Conservation (phyloP, 2,888 invertebrate genomes). For the Drosophila picticornis region DNA sequence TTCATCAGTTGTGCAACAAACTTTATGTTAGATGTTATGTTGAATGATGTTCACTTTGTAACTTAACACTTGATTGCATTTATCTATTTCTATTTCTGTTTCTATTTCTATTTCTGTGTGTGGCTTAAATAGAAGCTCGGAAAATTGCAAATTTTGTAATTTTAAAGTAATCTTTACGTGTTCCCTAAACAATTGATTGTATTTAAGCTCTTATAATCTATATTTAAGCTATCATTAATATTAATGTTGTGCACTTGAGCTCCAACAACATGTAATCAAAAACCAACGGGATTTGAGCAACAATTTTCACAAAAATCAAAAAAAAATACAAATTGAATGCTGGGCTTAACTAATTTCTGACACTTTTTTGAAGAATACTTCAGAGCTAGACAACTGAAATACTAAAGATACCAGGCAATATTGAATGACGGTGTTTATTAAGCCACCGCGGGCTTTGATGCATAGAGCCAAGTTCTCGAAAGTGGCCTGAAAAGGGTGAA, state of each 20-base stretch:
- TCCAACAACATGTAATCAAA: neutral
- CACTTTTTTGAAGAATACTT: neutral
- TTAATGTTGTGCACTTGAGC: neutral
- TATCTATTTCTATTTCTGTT: neutral
- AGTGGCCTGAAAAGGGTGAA: neutral
- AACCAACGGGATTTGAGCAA: neutral
- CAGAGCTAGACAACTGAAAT: neutral
- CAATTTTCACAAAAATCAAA: neutral
- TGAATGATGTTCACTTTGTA: neutral
- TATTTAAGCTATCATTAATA: neutral
- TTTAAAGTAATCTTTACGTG: neutral
- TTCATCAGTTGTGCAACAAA: neutral
- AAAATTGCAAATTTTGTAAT: neutral
- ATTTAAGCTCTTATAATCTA: neutral
- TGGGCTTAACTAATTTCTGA: neutral
- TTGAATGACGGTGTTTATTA: conserved; percentile 16
- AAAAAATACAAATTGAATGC: neutral
- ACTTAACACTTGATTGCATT: neutral
- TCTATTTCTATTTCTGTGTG: neutral
- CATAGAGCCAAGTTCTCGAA: conserved; percentile 17
- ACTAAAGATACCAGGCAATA: neutral
- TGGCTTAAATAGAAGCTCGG: neutral
- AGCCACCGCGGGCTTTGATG: conserved; percentile 16
- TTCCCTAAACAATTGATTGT: neutral
- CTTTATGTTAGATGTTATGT: neutral